Percentiles rank a stretch among this genome's conserved stretches.
Conservation (phyloP, 2,888 invertebrate genomes). For the Ischnus inquisitorius region DNA sequence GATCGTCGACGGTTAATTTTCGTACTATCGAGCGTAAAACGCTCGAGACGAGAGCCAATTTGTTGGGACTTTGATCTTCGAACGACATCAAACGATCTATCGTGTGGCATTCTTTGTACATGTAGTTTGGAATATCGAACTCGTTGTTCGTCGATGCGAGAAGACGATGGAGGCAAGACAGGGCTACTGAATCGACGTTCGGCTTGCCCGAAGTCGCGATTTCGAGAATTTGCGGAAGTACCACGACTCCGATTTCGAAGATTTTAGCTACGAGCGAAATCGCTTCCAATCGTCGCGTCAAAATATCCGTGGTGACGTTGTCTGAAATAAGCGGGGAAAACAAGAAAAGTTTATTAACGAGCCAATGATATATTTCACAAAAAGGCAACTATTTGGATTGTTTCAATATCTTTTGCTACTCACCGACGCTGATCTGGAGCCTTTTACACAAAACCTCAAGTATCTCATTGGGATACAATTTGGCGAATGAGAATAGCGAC, state of each 20-base stretch:
- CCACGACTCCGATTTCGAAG: conserved; percentile 73
- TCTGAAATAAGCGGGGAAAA: conserved; percentile 71
- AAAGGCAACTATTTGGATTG: background rate
- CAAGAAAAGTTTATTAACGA: background rate
- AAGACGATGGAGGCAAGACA: conserved; percentile 74
- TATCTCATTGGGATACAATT: conserved; percentile 87
- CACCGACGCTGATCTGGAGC: conserved; percentile 73
- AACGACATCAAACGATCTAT: conserved; percentile 84
- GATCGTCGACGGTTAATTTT: conserved; percentile 84
- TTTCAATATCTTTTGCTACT: conserved; percentile 71
- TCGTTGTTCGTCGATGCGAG: conserved; percentile 62
- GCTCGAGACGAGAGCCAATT: conserved; percentile 83
- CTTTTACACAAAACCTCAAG: conserved; percentile 86
- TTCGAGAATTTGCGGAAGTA: conserved; percentile 77
- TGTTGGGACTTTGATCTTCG: conserved; percentile 71
- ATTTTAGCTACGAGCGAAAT: conserved; percentile 76
- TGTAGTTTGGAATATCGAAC: conserved; percentile 82
- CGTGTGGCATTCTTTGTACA: conserved; percentile 85
- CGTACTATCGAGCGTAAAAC: conserved; percentile 85
- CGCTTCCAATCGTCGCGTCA: conserved; percentile 77
- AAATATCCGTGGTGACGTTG: conserved; percentile 56
- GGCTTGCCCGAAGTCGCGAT: conserved; percentile 68
- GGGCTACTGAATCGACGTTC: conserved; percentile 73
- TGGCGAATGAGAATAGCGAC: conserved; percentile 87
- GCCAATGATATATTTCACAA: background rate